These are phyloP conservation scores for Lepus americanus DNA, from an alignment of 2,113 vertebrate species.

Conservation along the genomic window DNA sequence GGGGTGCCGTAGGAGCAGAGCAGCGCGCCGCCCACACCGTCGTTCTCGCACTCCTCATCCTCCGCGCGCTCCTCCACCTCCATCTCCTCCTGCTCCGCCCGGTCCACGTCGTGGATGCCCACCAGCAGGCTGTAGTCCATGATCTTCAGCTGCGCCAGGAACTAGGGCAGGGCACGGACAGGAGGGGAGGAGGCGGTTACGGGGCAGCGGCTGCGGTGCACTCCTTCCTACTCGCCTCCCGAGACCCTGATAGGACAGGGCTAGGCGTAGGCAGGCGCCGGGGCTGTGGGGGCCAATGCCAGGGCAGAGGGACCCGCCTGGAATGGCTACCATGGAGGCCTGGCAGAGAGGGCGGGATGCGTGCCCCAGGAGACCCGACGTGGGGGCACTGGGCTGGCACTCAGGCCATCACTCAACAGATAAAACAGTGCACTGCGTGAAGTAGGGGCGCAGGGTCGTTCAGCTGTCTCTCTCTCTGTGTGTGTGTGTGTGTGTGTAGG, in stretches of 20 bases:
- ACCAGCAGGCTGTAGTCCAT: conserved; percentile 99
- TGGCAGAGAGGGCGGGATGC: not conserved
- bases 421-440: no score
- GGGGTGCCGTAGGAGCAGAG: conserved; percentile 95
- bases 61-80: conserved; percentile 95
- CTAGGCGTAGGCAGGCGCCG: no score
- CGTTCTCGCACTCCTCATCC: conserved; percentile 94
- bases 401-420: no score
- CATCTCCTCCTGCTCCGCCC: conserved; percentile 97
- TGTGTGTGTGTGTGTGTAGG: no score
- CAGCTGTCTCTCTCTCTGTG: no score
- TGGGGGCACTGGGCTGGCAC: no score
- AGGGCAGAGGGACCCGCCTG: no score
- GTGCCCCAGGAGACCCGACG: not conserved
- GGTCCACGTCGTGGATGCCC: conserved; percentile 96
- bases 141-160: conserved; percentile 96
- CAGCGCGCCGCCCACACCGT: conserved; percentile 89
- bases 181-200: not conserved
- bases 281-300: no score
- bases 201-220: no score
- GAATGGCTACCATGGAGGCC: accelerated
- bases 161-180: conserved; percentile 84
- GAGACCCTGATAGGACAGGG: no score
- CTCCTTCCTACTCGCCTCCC: not conserved
- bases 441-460: not conserved